Percentiles rank a stretch among this genome's conserved stretches.
Conservation (phyloP, 2,797 vertebrate species). For the Crocodylus rhombifer region DNA sequence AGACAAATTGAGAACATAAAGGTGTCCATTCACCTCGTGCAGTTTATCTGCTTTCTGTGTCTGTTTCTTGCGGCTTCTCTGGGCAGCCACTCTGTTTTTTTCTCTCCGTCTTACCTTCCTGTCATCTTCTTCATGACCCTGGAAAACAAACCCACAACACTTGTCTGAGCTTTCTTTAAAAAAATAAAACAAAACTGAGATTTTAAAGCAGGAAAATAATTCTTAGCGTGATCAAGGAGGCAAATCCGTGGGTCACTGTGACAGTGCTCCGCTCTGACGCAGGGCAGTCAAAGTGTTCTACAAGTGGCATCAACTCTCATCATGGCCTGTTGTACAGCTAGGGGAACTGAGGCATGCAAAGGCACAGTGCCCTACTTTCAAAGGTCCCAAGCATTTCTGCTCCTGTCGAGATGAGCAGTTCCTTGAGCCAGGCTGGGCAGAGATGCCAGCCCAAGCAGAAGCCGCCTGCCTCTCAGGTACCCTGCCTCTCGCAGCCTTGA, state of each 20-base stretch:
- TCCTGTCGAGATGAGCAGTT: neutral
- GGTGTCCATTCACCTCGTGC: slow-evolving; percentile 85
- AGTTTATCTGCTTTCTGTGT: slow-evolving; percentile 92
- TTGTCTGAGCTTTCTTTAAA: neutral
- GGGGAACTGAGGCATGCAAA: neutral
- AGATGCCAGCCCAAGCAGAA: neutral
- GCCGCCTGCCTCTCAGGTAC: neutral
- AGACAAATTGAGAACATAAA: neutral
- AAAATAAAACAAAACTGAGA: neutral
- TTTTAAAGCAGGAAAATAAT: fast-evolving
- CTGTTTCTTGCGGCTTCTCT: slow-evolving; percentile 93
- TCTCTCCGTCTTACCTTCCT: slow-evolving; percentile 89
- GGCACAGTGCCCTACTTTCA: neutral
- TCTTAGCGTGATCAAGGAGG: fast-evolving
- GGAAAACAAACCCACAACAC: slow-evolving; percentile 34
- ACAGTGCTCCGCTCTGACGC: neutral
- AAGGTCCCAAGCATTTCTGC: neutral
- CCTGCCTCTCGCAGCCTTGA: neutral
- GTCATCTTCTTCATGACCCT: slow-evolving; percentile 86
- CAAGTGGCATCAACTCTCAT: neutral
- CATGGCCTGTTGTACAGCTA: neutral
- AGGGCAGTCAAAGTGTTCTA: neutral
- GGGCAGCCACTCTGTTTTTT: slow-evolving; percentile 94
- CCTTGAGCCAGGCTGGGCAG: neutral
- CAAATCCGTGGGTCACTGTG: neutral